Evolutionary conservation across 2,888 invertebrate species (phyloP).

Genomic region (Myopa tessellatipennis): DNA sequence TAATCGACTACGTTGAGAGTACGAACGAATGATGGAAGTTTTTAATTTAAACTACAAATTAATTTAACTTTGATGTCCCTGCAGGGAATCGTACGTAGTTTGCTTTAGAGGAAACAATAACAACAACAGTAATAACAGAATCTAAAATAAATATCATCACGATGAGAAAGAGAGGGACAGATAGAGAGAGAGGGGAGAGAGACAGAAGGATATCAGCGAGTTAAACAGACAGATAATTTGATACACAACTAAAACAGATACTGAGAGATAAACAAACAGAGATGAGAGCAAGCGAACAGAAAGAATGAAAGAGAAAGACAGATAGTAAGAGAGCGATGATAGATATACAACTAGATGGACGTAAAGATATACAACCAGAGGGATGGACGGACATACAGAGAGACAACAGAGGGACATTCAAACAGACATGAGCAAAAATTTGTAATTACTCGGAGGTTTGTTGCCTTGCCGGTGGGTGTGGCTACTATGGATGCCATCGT

Average conservation of each 20-base stretch:
- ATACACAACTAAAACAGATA: neutral
- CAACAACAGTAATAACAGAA: conserved; percentile 7
- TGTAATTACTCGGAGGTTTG: neutral
- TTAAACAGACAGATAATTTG: neutral
- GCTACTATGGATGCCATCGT: too few species aligned
- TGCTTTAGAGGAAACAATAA: conserved; percentile 22
- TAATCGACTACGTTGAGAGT: neutral
- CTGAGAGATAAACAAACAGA: neutral
- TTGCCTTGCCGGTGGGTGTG: too few species aligned
- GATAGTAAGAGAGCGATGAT: too few species aligned
- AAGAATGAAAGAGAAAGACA: too few species aligned
- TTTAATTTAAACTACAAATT: conserved; percentile 66
- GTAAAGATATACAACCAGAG: too few species aligned
- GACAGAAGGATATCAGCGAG: neutral
- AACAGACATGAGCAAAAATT: neutral
- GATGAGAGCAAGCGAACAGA: neutral
- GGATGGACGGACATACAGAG: neutral
- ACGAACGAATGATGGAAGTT: conserved; percentile 59
- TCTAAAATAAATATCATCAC: neutral
- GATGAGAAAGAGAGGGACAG: neutral
- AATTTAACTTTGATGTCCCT: conserved; percentile 67
- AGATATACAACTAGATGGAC: too few species aligned
- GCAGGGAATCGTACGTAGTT: conserved; percentile 42
- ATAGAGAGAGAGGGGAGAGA: neutral
- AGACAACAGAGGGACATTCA: neutral